Percentiles rank a stretch among this genome's conserved stretches.
These are phyloP conservation scores for Neodiprion fabricii DNA, from an alignment of 1,140 invertebrate species.

Conservation along the genomic window DNA sequence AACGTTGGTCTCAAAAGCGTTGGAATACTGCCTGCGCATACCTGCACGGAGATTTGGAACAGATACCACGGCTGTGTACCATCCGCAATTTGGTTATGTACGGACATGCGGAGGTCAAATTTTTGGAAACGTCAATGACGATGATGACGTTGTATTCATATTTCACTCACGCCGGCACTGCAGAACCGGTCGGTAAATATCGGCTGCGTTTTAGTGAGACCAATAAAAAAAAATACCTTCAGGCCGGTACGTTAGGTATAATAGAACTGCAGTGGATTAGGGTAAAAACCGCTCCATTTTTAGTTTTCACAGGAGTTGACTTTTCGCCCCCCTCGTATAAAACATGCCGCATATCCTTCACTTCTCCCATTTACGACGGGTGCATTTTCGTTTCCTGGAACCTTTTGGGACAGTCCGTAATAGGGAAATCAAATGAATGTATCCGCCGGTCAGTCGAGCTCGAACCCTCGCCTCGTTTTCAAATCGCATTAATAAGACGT, in stretches of 20 bases:
- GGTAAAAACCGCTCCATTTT: constrained; percentile 41
- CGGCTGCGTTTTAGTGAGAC: not conserved
- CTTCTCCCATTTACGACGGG: not conserved
- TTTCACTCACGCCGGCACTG: not conserved
- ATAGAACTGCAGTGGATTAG: constrained; percentile 28
- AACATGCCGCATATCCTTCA: constrained; percentile 5
- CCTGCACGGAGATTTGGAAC: too few species aligned
- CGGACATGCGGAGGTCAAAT: not conserved
- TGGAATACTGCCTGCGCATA: too few species aligned
- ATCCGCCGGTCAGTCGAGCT: not conserved
- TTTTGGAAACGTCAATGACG: not conserved
- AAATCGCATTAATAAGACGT: too few species aligned
- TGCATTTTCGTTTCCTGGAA: not conserved
- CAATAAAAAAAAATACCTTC: constrained; percentile 18
- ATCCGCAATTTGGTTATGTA: not conserved
- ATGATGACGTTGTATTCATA: not conserved
- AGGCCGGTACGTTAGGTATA: constrained; percentile 14
- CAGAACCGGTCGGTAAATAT: not conserved
- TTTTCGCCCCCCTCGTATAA: constrained; percentile 25
- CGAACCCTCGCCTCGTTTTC: too few species aligned
- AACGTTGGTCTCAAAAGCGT: too few species aligned
- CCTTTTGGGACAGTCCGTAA: not conserved
- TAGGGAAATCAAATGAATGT: not conserved
- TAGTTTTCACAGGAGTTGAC: constrained; percentile 26
- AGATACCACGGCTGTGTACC: not conserved